phyloP scores from a whole-genome alignment of 2,888 invertebrate genomes.

The Pherbina coryleti region DNA sequence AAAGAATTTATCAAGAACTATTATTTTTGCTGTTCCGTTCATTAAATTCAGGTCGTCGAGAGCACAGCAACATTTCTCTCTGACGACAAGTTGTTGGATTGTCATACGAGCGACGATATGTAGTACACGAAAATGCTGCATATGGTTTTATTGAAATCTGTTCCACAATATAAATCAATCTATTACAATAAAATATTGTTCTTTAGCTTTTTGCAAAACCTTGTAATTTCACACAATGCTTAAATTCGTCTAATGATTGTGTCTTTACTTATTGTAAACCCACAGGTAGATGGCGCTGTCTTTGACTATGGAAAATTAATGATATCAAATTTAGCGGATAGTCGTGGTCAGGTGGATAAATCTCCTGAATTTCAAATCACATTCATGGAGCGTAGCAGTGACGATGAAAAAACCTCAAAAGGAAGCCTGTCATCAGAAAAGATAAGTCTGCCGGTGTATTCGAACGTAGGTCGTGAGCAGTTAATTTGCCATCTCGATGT shows the following conservation, averaged over 20 bases:
- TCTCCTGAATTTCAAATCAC: constrained; percentile 56
- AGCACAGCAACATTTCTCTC: too few species aligned
- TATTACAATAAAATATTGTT: too few species aligned
- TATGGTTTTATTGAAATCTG: too few species aligned
- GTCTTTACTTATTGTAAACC: constrained; percentile 25
- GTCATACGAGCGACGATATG: too few species aligned
- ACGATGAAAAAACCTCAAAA: neutral
- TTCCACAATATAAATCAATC: too few species aligned
- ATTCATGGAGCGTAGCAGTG: constrained; percentile 44
- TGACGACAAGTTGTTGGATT: too few species aligned
- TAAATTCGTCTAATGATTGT: neutral
- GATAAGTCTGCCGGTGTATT: constrained; percentile 61
- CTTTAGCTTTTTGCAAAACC: too few species aligned
- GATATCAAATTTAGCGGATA: constrained; percentile 45
- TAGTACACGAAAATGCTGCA: too few species aligned
- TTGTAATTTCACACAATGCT: too few species aligned
- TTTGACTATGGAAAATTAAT: constrained; percentile 54
- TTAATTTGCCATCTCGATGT: constrained; percentile 63
- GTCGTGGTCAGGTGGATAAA: constrained; percentile 46
- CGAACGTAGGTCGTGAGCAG: constrained; percentile 59
- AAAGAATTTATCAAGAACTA: too few species aligned
- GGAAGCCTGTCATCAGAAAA: neutral
- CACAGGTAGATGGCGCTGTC: constrained; percentile 61
- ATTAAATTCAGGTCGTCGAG: too few species aligned
- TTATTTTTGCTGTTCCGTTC: too few species aligned